A percentile compares a stretch with the other conserved stretches of the same genome.
Conservation (phyloP, 2,888 invertebrate genomes). For the Troides helena region DNA sequence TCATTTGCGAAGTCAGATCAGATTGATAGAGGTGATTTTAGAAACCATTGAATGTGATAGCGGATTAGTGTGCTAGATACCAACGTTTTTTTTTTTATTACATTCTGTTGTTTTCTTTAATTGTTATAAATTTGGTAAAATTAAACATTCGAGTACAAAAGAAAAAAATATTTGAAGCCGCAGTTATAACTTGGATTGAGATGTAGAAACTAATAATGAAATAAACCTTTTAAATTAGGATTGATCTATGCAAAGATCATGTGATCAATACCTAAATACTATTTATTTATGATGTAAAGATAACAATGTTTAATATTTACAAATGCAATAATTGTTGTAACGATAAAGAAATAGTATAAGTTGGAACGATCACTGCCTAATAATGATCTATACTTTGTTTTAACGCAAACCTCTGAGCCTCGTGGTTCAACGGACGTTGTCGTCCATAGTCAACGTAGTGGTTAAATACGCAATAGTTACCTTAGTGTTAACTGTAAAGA, state of each 20-base stretch:
- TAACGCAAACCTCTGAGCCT: slow-evolving; percentile 48
- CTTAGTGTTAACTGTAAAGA: slow-evolving; percentile 63
- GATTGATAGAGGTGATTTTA: slow-evolving; percentile 53
- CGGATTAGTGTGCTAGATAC: slow-evolving; percentile 50
- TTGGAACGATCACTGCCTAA: slow-evolving; percentile 63
- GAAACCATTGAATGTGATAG: slow-evolving; percentile 46
- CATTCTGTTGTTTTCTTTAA: slow-evolving; percentile 14
- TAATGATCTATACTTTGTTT: slow-evolving; percentile 47
- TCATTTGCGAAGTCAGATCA: slow-evolving; percentile 91
- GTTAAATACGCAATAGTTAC: slow-evolving; percentile 65
- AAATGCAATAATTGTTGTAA: slow-evolving; percentile 20
- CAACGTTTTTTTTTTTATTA: slow-evolving; percentile 19
- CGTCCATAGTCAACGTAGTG: slow-evolving; percentile 72
- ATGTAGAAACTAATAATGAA: not conserved
- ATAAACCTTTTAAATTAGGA: not conserved
- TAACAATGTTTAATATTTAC: slow-evolving; percentile 5
- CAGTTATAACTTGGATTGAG: not conserved
- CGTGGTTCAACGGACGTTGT: slow-evolving; percentile 49
- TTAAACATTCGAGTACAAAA: not conserved
- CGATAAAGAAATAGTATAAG: slow-evolving; percentile 35
- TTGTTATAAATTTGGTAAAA: slow-evolving; percentile 13
- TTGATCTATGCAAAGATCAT: not conserved
- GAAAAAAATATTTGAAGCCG: not conserved
- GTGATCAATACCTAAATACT: not conserved
- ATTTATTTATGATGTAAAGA: slow-evolving; percentile 6